Percentiles rank a stretch among this genome's conserved stretches.
These are phyloP conservation scores for Alligator mississippiensis DNA, from an alignment of 2,113 vertebrate genomes.

Conservation along the genomic window DNA sequence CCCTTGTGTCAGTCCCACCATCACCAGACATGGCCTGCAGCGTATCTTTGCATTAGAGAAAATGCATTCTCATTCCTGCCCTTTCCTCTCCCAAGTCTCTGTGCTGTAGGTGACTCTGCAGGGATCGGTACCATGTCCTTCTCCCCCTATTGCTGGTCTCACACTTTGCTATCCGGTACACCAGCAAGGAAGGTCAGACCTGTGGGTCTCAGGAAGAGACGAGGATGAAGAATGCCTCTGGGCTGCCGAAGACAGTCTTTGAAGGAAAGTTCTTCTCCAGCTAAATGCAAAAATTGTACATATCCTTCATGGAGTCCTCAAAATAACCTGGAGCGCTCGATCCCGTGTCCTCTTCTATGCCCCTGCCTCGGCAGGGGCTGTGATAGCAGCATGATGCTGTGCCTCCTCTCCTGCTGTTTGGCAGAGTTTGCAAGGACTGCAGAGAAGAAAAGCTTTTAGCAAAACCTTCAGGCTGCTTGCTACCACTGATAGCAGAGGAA, in stretches of 20 bases:
- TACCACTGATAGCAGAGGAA: neutral
- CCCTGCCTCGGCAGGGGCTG: neutral
- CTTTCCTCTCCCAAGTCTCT: neutral
- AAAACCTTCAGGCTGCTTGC: neutral
- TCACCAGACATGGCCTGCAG: rapidly evolving
- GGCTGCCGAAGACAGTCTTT: neutral
- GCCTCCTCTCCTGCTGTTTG: neutral
- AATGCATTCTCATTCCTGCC: neutral
- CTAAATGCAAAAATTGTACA: neutral
- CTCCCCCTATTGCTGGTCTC: neutral
- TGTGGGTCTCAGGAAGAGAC: neutral
- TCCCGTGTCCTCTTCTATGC: neutral
- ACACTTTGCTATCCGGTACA: neutral
- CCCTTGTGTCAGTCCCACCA: neutral
- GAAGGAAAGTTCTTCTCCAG: neutral
- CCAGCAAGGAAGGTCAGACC: neutral
- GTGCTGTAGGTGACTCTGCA: neutral
- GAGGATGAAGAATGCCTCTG: neutral
- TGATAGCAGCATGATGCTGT: neutral
- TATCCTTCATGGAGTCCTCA: neutral
- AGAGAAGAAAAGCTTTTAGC: neutral
- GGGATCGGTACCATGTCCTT: neutral
- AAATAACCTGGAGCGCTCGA: neutral
- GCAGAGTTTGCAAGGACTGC: neutral
- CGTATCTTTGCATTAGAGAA: neutral